Percentiles rank a stretch among this genome's conserved stretches.
Conservation (phyloP, 2,797 vertebrate species). For the Cynodonichthys magdalenae region DNA sequence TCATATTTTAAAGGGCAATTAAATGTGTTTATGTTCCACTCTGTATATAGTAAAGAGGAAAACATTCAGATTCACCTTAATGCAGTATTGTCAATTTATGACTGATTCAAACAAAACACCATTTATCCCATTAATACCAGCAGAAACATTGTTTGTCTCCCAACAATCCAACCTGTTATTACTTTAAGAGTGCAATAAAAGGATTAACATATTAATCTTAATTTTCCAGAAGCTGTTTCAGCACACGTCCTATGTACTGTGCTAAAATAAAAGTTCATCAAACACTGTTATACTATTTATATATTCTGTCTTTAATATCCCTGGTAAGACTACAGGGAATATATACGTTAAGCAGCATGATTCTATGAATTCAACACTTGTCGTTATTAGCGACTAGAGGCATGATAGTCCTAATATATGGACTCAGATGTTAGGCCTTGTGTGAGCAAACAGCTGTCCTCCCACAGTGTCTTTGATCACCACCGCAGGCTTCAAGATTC, state of each 20-base stretch:
- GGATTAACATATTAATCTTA: neutral
- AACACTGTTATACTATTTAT: neutral
- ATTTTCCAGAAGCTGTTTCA: slow-evolving; percentile 4
- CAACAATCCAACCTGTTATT: slow-evolving; percentile 1
- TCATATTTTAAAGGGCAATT: slow-evolving; percentile 52
- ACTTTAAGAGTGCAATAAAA: neutral
- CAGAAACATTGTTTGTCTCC: slow-evolving; percentile 1
- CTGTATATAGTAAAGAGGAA: slow-evolving; percentile 28
- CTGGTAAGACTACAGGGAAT: neutral
- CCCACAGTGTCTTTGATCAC: slow-evolving; percentile 14
- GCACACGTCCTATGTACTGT: neutral
- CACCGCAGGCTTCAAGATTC: neutral
- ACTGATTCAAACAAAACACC: neutral
- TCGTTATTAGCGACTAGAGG: neutral
- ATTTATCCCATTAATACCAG: slow-evolving; percentile 2
- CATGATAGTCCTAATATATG: slow-evolving; percentile 1
- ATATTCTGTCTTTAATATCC: slow-evolving; percentile 9
- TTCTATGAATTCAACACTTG: neutral
- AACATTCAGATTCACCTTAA: slow-evolving; percentile 6
- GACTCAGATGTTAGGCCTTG: neutral
- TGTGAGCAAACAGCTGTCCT: neutral
- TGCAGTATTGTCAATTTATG: too few relatives aligned
- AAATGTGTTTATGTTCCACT: slow-evolving; percentile 35
- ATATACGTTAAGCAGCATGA: neutral
- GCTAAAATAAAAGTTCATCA: slow-evolving; percentile 4